Evolutionary conservation across 2,113 vertebrate species (phyloP), one percentile per base, ranked within the genome.

Genomic region (Tachysurus vachellii): DNA sequence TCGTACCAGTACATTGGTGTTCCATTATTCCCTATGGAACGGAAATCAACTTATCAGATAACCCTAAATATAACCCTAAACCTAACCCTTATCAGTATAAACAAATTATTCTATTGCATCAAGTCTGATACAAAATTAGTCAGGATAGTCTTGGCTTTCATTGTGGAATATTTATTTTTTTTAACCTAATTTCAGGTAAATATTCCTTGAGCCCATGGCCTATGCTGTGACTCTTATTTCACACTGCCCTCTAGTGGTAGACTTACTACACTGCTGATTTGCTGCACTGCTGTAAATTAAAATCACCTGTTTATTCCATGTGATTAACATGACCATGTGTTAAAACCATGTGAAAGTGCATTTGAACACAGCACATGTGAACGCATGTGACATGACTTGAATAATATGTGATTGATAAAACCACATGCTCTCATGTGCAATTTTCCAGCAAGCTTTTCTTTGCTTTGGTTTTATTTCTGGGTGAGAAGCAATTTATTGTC

Each of bases 181-280:
- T 50, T 50, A 50, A 36, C 47, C 2, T 50, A 1, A 23, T 10
- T 7, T 17, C n/a, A n/a, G 9, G 36, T 36, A 36, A 16, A 28
- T 28, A 79, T 79, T 76, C 44, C 16, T 79, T 54, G 7, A 28
- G 14, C 26, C 42, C 23, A n/a, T 14, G 5, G 50, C 26, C 16
- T 77, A 14, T 21, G 17, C 16, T 28, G 8, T 10, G 8, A 61
- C 54, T 80, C 76, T 80, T 80, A 59, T 80, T 73, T 50, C 75
- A 85, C 21, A 84, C 26, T 17, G 76, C 88, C 89, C 50, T 86
- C 89, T 83, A 85, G 88, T 91, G 91, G 80, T 61, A 44, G 56
- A 77, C 36, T 80, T 56, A 3, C 16, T 36, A n/a, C 19, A 42
- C 4, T 80, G 31, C 31, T 21, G 70, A 57, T 82, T 36, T 88